These are phyloP conservation scores for Pycnomerus fuliginosus DNA, from an alignment of 2,888 invertebrate genomes.

Conservation along the genomic window DNA sequence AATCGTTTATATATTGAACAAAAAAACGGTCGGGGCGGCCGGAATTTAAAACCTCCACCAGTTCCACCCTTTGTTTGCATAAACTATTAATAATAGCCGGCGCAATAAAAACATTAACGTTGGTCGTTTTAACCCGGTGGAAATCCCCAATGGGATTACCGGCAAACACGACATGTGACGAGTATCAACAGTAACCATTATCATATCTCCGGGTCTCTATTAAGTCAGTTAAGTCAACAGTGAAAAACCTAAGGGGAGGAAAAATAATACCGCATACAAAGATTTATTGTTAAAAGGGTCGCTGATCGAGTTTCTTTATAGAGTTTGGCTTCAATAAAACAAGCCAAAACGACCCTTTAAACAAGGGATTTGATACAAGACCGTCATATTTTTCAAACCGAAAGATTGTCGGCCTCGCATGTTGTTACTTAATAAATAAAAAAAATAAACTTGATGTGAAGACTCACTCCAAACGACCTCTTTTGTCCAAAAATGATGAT, in stretches of 20 bases:
- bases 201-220: constrained; percentile 17
- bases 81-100: constrained; percentile 14
- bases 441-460: constrained; percentile 6
- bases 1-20: too few relatives aligned
- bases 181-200: constrained; percentile 18
- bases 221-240: constrained; percentile 13
- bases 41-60: too few relatives aligned
- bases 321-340: constrained; percentile 11
- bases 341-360: constrained; percentile 8
- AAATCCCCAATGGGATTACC: constrained; percentile 16
- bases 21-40: too few relatives aligned
- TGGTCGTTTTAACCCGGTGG: constrained; percentile 10
- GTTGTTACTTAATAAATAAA: constrained; percentile 9
- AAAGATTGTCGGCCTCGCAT: constrained; percentile 1
- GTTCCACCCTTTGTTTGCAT: constrained; percentile 20
- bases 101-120: constrained; percentile 16
- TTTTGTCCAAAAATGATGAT: too few relatives aligned
- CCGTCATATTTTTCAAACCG: constrained; percentile 9
- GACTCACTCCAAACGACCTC: constrained; percentile 7
- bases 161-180: constrained; percentile 17
- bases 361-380: constrained; percentile 1
- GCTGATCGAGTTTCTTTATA: constrained; percentile 11
- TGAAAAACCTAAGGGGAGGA: constrained; percentile 4
- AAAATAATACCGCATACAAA: constrained; percentile 16
- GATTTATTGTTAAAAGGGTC: constrained; percentile 19